A percentile compares a stretch with the other conserved stretches of the same genome.
Evolutionary conservation across 2,888 invertebrate genomes (phyloP).

Genomic region (Adelphocoris suturalis): DNA sequence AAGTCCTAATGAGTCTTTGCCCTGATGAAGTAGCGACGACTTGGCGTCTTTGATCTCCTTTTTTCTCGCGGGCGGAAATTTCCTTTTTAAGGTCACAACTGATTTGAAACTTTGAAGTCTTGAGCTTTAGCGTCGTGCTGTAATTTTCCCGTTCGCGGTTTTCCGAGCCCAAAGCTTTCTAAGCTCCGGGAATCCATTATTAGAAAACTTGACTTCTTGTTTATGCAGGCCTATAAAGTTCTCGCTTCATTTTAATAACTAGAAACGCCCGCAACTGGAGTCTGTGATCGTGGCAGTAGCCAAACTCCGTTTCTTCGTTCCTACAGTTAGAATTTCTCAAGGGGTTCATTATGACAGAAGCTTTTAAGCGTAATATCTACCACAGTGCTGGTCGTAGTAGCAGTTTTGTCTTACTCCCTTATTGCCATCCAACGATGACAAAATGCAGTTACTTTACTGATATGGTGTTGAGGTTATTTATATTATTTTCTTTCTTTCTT

Average conservation of each 20-base stretch:
- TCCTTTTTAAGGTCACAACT: background rate
- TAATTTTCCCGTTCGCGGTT: constrained; percentile 39
- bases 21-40: background rate
- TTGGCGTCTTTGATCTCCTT: background rate
- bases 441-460: no score
- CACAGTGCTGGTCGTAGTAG: no score
- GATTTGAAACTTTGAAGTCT: constrained; percentile 3
- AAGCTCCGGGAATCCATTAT: background rate
- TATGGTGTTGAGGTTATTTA: no score
- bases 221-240: constrained; percentile 19
- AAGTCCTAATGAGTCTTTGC: background rate
- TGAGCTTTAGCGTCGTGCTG: background rate
- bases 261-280: background rate
- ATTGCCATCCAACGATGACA: no score
- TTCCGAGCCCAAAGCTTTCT: background rate
- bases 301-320: background rate
- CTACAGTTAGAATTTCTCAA: background rate
- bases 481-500: no score
- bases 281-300: background rate
- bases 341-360: no score
- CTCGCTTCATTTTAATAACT: background rate
- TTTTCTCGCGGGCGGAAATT: background rate
- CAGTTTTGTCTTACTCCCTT: no score
- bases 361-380: no score
- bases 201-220: constrained; percentile 22